Percentiles rank a stretch among this genome's conserved stretches.
Conservation (phyloP, 2,797 vertebrate species). For the Sebastes cheni region DNA sequence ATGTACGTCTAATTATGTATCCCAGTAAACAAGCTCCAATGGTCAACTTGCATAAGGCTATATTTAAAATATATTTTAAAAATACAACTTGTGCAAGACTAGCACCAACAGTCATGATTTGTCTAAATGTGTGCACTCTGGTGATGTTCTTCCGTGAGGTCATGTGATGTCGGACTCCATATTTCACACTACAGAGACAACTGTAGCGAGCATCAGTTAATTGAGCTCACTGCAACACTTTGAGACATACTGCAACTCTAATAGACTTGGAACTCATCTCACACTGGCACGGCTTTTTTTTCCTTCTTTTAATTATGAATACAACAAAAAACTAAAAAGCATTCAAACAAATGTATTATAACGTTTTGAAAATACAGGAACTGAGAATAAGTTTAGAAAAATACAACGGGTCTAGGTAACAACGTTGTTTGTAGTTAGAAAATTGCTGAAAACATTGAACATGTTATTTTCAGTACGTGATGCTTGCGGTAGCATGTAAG, state of each 20-base stretch:
- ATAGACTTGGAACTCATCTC: not conserved
- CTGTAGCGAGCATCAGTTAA: not conserved
- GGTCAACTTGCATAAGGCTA: fast-evolving
- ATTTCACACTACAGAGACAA: conserved; percentile 9
- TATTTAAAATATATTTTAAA: not conserved
- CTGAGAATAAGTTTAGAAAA: not conserved
- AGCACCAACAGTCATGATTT: not conserved
- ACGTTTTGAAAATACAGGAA: not conserved
- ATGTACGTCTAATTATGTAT: no score
- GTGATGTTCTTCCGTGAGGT: not conserved
- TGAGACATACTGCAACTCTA: not conserved
- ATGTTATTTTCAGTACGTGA: not conserved
- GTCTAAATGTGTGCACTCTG: not conserved
- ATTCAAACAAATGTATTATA: conserved; percentile 3
- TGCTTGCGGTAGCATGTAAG: not conserved
- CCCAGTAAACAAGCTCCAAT: not conserved
- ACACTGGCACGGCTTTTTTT: fast-evolving
- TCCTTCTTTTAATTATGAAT: not conserved
- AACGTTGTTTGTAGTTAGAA: not conserved
- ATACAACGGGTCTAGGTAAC: not conserved
- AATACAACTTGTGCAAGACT: not conserved
- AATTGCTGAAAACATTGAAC: not conserved
- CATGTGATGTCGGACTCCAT: not conserved
- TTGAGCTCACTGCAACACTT: not conserved
- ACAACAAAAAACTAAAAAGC: not conserved